Base-by-base conservation (phyloP, 2,888 invertebrate species). In the Opisthograptis luteolata region DNA sequence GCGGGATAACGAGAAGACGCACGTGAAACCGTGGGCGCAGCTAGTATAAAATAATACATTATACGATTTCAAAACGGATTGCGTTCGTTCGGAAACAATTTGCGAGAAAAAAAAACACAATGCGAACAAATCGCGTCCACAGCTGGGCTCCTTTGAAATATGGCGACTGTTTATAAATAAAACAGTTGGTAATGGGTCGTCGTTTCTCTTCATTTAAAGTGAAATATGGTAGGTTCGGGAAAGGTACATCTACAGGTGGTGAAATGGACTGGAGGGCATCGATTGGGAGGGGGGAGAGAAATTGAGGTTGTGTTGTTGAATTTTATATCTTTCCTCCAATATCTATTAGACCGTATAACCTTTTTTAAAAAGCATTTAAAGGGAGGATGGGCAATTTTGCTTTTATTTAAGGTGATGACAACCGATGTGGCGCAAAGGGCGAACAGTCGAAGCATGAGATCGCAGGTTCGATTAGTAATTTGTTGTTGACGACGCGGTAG, bases 121-220 rank as follows among this genome's bases (percentile, higher is more conserved):
- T 67, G 64, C 59, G 58, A 54, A 66, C 54, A 61, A 66, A 66
- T 66, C 63, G 61, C 17, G 50, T 58, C 39, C 59, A 62, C 66
- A 64, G 62, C 58, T 60, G 62, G 45, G 60, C 24, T 27, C 31
- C 51, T 58, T 62, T 73, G 71, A 81, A 76, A 75, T 73, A 76
- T 77, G 70, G 69, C 66, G 67, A 62, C 60, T 73, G 76, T 76
- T 77, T 76, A 78, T 77, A 75, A 81, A 82, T 78, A 77, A 81
- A 75, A 66, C 68, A 68, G 64, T 53, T 53, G 64, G 68, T 81
- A 80, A 83, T 79, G 72, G 76, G 56, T 44, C 54, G 58, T 58
- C 69, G 68, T 81, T 77, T 66, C 65, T 81, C 81, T 81, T 80
- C 76, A 79, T 81, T 74, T 65, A 43, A 39, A 52, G 46, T 65